Evolutionary conservation across 1,140 invertebrate species (phyloP).

Genomic region (Pemphigus obesinymphae): DNA sequence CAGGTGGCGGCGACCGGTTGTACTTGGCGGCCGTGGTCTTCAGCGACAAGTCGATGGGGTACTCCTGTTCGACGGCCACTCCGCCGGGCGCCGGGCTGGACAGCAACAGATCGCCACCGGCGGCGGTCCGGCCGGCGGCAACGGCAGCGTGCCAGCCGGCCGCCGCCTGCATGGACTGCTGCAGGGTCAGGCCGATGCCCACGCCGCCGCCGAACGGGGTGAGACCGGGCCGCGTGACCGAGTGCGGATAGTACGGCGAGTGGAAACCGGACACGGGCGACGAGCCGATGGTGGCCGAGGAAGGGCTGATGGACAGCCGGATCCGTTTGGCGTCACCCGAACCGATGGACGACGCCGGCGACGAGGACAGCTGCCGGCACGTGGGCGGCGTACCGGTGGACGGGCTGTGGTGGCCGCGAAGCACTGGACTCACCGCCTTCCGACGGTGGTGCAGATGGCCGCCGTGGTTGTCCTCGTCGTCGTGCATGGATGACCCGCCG

Average conservation of each 20-base stretch:
- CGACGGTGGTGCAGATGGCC: conserved; percentile 49
- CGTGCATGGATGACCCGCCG: conserved; percentile 52
- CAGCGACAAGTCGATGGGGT: conserved; percentile 67
- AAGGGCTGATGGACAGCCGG: conserved; percentile 4
- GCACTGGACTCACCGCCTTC: conserved; percentile 51
- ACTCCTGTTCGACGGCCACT: conserved; percentile 59
- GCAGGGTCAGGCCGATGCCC: not conserved
- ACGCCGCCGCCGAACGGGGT: conserved; percentile 46
- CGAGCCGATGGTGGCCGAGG: conserved; percentile 18
- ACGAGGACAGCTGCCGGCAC: not conserved
- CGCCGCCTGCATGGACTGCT: conserved; percentile 46
- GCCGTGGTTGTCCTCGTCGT: conserved; percentile 54
- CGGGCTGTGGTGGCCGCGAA: conserved; percentile 53
- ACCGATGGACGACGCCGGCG: conserved; percentile 25
- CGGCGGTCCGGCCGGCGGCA: conserved; percentile 53
- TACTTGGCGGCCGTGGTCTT: conserved; percentile 45
- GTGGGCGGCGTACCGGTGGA: not conserved
- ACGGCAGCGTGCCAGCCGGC: conserved; percentile 45
- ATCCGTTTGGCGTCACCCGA: conserved; percentile 23
- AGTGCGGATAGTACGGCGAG: conserved; percentile 50
- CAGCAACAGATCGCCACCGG: conserved; percentile 58
- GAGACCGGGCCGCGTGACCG: conserved; percentile 52
- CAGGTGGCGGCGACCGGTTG: conserved; percentile 1
- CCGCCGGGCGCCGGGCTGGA: conserved; percentile 60
- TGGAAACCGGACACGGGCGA: conserved; percentile 24